Conservation (phyloP, 1,140 invertebrate genomes). For the Capitella teleta region DNA sequence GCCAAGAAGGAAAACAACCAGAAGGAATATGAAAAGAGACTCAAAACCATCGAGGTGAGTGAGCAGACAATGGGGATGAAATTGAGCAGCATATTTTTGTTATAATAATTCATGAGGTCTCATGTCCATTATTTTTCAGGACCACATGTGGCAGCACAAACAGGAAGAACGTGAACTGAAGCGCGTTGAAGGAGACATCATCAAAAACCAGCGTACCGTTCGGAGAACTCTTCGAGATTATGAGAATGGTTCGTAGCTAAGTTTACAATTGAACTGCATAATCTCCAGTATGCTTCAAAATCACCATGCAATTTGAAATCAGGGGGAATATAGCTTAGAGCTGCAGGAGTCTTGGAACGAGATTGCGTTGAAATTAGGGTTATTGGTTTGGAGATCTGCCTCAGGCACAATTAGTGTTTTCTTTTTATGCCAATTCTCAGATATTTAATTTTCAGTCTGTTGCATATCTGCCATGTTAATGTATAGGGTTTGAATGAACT, state of each 20-base stretch:
- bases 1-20: constrained; percentile 21
- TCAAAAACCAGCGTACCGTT: constrained; percentile 35
- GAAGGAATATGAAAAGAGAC: constrained; percentile 28
- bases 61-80: neutral
- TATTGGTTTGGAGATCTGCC: too few species aligned
- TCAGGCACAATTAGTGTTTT: too few species aligned
- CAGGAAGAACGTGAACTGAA: constrained; percentile 39
- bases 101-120: neutral
- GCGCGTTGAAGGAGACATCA: constrained; percentile 35
- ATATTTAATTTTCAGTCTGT: too few species aligned
- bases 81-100: neutral
- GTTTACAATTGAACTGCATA: too few species aligned
- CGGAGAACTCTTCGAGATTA: constrained; percentile 34
- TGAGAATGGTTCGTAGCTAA: constrained; percentile 35
- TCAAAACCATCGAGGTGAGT: constrained; percentile 35
- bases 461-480: too few species aligned
- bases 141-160: constrained; percentile 42
- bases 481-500: too few species aligned
- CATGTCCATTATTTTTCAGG: constrained; percentile 17
- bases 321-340: too few species aligned
- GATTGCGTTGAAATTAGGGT: too few species aligned
- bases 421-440: too few species aligned
- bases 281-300: too few species aligned
- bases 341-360: too few species aligned
- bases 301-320: too few species aligned